Base-by-base conservation (phyloP, 2,888 invertebrate genomes). In the Malachius bipustulatus region DNA sequence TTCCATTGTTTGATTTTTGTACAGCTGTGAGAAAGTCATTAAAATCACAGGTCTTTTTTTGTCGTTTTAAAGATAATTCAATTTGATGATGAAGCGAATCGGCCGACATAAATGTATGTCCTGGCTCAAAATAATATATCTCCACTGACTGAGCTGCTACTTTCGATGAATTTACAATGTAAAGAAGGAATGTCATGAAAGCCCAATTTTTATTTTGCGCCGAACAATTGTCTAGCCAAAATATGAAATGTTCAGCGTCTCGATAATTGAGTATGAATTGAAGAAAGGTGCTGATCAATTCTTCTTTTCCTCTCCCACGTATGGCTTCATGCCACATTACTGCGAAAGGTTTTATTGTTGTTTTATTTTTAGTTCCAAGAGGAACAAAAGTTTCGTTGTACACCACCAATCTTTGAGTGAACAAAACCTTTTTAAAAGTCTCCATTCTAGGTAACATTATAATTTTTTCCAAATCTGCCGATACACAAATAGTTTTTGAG, bases 71-170 rank as follows among this genome's bases (percentile, higher is more conserved):
- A 16, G 49, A 46, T 12, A 30, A 34, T 36, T 53, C 49, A n/a
- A 53, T 47, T 39, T 43, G 42, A 35, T 55, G 52, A 37, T 56
- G 52, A 35, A 56, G 52, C 30, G 48, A 46, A 39, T 54, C 56
- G 13, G 52, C 50, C 33, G 51, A 46, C 49, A 51, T 54, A 30
- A 47, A 53, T 26, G 52, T 54, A 26, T 54, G 54, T 26, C 51
- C 49, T 15, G 33, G 36, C 34, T 47, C 47, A 30, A 53, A 44
- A 37, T 47, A 52, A 34, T 43, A 42, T 8, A 45, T 10, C 30
- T 34, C 24, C 9, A 45, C 13, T 13, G 12, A 16, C 14, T 35
- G 19, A 11, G 35, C 16, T 11, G 27, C 28, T 13, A 38, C 26
- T 14, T 32, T 19, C n/a, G 30, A 9, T 13, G 29, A 36, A 35